phyloP scores from a whole-genome alignment of 2,797 vertebrate genomes.

The Oreochromis grahami region DNA sequence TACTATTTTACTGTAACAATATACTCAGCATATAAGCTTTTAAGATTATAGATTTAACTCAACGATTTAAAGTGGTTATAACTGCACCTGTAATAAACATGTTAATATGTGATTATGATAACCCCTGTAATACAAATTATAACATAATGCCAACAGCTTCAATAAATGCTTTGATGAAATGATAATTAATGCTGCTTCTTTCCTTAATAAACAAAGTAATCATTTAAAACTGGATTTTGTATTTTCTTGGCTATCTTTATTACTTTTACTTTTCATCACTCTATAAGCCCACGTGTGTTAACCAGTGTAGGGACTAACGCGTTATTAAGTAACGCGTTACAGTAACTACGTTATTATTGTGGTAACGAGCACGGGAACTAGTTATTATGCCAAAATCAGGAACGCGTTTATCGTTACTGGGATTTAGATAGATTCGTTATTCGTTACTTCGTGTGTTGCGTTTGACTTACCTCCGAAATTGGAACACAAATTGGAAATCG shows the following conservation, averaged over 20 bases:
- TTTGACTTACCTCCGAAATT: neutral
- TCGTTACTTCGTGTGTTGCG: accelerated
- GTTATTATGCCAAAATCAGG: neutral
- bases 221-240: neutral
- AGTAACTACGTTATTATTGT: neutral
- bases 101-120: too few relatives aligned
- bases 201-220: neutral
- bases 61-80: too few relatives aligned
- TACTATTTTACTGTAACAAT: too few relatives aligned
- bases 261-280: neutral
- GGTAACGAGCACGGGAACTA: neutral
- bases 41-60: too few relatives aligned
- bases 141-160: too few relatives aligned
- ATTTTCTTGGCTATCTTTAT: neutral
- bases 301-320: too few relatives aligned
- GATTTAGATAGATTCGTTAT: neutral
- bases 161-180: too few relatives aligned
- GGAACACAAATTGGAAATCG: too few relatives aligned
- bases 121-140: too few relatives aligned
- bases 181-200: neutral
- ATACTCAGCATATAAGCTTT: too few relatives aligned
- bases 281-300: neutral
- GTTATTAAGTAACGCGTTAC: too few relatives aligned
- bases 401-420: neutral
- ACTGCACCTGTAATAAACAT: too few relatives aligned